Evolutionary conservation across 2,888 invertebrate species (phyloP).

Genomic region (Rhagophthalmus giganteus): DNA sequence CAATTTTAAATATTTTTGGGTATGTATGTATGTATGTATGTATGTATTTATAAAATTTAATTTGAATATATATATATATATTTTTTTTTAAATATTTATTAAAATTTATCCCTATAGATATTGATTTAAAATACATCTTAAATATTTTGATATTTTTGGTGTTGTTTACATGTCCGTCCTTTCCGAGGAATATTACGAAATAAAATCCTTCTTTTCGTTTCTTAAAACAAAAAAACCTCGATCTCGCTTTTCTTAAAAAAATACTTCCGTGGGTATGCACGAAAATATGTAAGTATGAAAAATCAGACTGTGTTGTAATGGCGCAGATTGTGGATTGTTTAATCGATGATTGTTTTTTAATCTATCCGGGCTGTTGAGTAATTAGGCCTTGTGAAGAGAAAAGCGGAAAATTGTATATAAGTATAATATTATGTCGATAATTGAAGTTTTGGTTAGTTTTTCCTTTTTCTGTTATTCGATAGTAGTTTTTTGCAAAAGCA

Average conservation of each 20-base stretch:
- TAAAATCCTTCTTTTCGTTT: background rate
- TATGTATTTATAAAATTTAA: conserved; percentile 41
- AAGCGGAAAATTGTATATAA: conserved; percentile 1
- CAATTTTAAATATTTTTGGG: conserved; percentile 28
- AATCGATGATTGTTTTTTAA: conserved; percentile 16
- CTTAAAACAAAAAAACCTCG: background rate
- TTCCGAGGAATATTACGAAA: conserved; percentile 9
- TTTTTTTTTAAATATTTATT: conserved; percentile 26
- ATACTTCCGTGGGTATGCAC: conserved; percentile 13
- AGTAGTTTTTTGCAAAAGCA: conserved; percentile 35
- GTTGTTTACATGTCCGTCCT: conserved; percentile 30
- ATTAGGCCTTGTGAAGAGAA: background rate
- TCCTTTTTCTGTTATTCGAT: too few relatives aligned
- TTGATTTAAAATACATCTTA: conserved; percentile 40
- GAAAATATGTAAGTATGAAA: conserved; percentile 18
- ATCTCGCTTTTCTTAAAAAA: conserved; percentile 12
- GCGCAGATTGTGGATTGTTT: background rate
- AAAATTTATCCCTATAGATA: conserved; percentile 41
- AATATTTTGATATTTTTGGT: conserved; percentile 37
- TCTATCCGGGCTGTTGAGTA: conserved; percentile 2
- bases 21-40: conserved; percentile 39
- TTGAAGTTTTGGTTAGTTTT: too few relatives aligned
- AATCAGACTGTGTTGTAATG: background rate
- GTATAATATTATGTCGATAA: too few relatives aligned
- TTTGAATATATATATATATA: conserved; percentile 38